phyloP scores from a whole-genome alignment of 2,113 vertebrate genomes.

The Todiramphus chloris region DNA sequence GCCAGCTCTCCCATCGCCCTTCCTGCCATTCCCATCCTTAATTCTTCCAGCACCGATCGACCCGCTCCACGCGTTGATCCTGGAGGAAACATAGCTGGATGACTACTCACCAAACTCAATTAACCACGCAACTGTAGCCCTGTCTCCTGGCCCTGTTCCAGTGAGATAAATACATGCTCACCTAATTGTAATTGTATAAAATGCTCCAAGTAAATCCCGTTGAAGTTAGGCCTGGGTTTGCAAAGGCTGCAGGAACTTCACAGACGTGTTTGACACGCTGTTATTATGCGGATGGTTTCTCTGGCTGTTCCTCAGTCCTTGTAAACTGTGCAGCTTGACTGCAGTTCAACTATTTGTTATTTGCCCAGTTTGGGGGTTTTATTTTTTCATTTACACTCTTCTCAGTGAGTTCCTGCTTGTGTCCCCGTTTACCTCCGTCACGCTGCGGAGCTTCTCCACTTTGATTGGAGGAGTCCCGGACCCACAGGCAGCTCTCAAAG shows the following conservation, averaged over 20 bases:
- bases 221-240: neutral
- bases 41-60: neutral
- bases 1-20: neutral
- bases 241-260: neutral
- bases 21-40: neutral
- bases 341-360: neutral
- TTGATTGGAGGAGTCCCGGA: neutral
- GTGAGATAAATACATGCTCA: neutral
- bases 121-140: neutral
- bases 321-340: conserved; percentile 1
- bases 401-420: neutral
- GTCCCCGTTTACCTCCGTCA: conserved; percentile 1
- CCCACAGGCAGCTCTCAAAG: neutral
- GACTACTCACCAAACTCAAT: neutral
- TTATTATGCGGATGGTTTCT: neutral
- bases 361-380: neutral
- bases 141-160: neutral
- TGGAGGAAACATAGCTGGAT: neutral
- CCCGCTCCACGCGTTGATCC: rapidly evolving
- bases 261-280: neutral
- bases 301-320: neutral
- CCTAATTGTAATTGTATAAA: neutral
- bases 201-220: neutral
- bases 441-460: neutral
- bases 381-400: neutral